Evolutionary conservation across 2,888 invertebrate genomes (phyloP), one percentile per base, ranked within the genome.

Genomic region (Himalopsyche japonica): DNA sequence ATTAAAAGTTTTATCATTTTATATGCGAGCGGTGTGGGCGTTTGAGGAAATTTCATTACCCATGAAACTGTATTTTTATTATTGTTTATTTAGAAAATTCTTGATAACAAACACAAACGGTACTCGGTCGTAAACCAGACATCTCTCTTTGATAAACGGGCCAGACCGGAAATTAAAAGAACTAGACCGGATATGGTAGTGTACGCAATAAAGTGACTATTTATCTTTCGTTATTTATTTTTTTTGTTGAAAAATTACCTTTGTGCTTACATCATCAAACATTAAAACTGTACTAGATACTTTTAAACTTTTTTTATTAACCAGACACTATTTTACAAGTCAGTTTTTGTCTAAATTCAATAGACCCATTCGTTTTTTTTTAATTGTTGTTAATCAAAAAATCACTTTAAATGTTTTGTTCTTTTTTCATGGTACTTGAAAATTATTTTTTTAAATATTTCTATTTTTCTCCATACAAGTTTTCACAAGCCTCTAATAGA

Each of bases 151-250:
- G 83, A 79, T 80, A 37, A 80, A 48, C 37, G 76, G 79, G 80
- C 80, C 79, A 47, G 80, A 48, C 82, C 84, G 84, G 84, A 84
- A 84, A 84, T 84, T 84, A 81, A 84, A 84, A 84, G 70, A 84
- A 82, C 81, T 78, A 79, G n/a, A 82, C 79, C 70, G 84, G 84
- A 84, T 30, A 49, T 49, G 77, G 43, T 27, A 34, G 37, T 77
- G 77, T 77, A 77, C 43, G 78, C 20, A 78, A 78, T 78, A 78
- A 78, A 78, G 80, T 77, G 34, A 43, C 43, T 77, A 37, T 77
- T 37, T 37, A 43, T 37, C 37, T 77, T 78, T 78, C 7, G 10
- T 76, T 76, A 30, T 76, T 76, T 24, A n/a, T n/a, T 76, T 30
- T 27, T 78, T 78, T 43, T 78, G 20, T 79, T 43, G 43, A 47